Percentiles rank a stretch among this genome's conserved stretches.
phyloP scores from a whole-genome alignment of 2,888 invertebrate species.

The Lypha dubia region DNA sequence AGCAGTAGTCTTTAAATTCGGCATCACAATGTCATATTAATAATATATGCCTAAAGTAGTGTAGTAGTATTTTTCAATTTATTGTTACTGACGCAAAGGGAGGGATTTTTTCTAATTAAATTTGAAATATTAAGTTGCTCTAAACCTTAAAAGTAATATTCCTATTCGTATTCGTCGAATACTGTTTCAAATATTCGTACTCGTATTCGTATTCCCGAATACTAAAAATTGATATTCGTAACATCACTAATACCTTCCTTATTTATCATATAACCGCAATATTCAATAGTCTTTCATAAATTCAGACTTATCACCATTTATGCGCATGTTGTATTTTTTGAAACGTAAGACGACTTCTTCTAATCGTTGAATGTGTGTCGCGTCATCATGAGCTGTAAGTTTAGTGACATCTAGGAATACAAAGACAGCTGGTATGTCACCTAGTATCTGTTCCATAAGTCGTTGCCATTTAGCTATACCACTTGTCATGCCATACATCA shows the following conservation, averaged over 20 bases:
- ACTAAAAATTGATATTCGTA: too few relatives aligned
- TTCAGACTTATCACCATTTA: background rate
- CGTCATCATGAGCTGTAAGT: background rate
- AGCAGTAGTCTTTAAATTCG: too few relatives aligned
- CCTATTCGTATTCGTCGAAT: too few relatives aligned
- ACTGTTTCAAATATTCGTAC: too few relatives aligned
- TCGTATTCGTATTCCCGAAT: too few relatives aligned
- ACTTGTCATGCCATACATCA: background rate
- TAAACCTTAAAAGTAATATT: too few relatives aligned
- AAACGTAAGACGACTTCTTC: background rate
- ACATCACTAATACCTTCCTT: constrained; percentile 79
- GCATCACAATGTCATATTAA: too few relatives aligned
- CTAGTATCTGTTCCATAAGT: background rate
- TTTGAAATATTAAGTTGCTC: too few relatives aligned
- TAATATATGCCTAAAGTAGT: too few relatives aligned
- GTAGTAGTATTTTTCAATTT: too few relatives aligned
- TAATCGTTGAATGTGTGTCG: background rate
- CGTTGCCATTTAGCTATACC: background rate
- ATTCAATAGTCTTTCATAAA: constrained; percentile 69
- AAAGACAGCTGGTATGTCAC: constrained; percentile 1
- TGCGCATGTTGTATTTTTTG: background rate
- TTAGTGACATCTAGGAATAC: background rate
- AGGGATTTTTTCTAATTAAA: too few relatives aligned
- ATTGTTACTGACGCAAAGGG: too few relatives aligned
- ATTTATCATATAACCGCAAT: constrained; percentile 77